Conservation (phyloP, 1,140 invertebrate species). For the Drosophila ambigua region DNA sequence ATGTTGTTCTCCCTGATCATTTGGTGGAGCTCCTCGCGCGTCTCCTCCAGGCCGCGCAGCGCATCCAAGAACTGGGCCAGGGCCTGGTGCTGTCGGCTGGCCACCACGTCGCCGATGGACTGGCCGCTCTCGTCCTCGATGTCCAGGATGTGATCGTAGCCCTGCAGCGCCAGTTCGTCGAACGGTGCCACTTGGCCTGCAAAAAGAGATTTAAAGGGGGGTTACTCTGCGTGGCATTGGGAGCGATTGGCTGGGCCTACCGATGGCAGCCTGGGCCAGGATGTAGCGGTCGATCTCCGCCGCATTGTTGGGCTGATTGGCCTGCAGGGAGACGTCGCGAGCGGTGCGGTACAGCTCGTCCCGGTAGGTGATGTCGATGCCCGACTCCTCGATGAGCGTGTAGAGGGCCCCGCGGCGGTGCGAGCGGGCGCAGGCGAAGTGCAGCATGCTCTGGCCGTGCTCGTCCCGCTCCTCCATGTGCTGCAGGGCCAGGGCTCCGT, state of each 20-base stretch:
- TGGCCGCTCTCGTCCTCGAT: conserved; percentile 88
- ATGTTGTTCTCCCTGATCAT: conserved; percentile 89
- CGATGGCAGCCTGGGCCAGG: conserved; percentile 89
- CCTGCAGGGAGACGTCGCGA: conserved; percentile 92
- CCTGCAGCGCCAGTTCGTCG: conserved; percentile 90
- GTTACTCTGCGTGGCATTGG: neutral
- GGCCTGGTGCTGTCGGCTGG: conserved; percentile 87
- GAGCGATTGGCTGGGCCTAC: conserved; percentile 79
- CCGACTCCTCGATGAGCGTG: conserved; percentile 90
- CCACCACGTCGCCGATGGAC: conserved; percentile 88
- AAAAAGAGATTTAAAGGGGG: conserved; percentile 24
- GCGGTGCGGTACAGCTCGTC: conserved; percentile 94
- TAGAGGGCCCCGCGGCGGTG: conserved; percentile 91
- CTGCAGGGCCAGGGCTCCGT: conserved; percentile 44
- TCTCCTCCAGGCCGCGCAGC: conserved; percentile 90
- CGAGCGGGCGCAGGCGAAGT: conserved; percentile 92
- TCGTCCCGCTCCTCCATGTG: conserved; percentile 86
- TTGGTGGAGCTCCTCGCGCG: conserved; percentile 90
- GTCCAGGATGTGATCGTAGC: conserved; percentile 94
- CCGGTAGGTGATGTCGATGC: conserved; percentile 90
- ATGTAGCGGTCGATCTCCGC: conserved; percentile 92
- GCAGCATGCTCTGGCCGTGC: conserved; percentile 94
- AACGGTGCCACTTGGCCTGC: conserved; percentile 91
- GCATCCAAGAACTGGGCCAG: conserved; percentile 88
- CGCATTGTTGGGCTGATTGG: conserved; percentile 91